Percentiles rank a stretch among this genome's conserved stretches.
Evolutionary conservation across 37 sponge, comb jelly and placozoan genomes (phyloP).

Genomic region (Tethya wilhelma): DNA sequence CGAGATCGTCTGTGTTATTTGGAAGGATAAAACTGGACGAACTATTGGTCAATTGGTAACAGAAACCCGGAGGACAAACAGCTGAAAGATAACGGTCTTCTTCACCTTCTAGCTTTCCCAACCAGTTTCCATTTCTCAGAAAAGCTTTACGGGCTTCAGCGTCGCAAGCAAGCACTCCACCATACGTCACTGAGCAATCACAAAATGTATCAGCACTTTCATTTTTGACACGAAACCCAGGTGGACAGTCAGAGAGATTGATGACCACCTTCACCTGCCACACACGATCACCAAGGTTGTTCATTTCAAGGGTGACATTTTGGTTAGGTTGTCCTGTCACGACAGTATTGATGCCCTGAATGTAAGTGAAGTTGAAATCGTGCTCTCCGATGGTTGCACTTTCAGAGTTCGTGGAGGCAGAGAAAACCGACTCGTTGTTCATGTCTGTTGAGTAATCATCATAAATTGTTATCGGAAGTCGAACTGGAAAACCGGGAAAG

Average conservation of each 20-base stretch:
- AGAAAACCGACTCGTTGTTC: not conserved
- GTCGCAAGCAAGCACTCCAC: constrained; percentile 1
- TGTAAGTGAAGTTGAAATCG: too few species aligned
- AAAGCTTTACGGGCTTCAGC: not conserved
- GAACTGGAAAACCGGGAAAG: constrained; percentile 26
- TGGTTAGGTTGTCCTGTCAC: too few species aligned
- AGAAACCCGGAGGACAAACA: constrained; percentile 9
- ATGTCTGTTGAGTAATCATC: constrained; percentile 4
- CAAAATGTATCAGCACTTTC: not conserved
- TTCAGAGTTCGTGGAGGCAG: too few species aligned
- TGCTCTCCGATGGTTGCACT: too few species aligned
- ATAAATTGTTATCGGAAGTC: not conserved
- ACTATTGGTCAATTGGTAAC: not conserved
- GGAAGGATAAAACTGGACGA: not conserved
- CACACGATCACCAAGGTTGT: constrained; percentile 1
- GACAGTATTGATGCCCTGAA: too few species aligned
- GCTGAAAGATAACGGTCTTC: not conserved
- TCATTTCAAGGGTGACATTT: not conserved
- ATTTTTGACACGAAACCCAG: constrained; percentile 10
- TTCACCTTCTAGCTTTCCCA: constrained; percentile 12
- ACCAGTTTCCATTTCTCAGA: constrained; percentile 21
- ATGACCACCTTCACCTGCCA: constrained; percentile 19
- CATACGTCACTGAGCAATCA: constrained; percentile 11
- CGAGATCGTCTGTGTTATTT: not conserved
- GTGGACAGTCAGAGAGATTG: constrained; percentile 22